Evolutionary conservation across 2,888 invertebrate genomes (phyloP), one percentile per base, ranked within the genome.

Genomic region (Andrena marginata): DNA sequence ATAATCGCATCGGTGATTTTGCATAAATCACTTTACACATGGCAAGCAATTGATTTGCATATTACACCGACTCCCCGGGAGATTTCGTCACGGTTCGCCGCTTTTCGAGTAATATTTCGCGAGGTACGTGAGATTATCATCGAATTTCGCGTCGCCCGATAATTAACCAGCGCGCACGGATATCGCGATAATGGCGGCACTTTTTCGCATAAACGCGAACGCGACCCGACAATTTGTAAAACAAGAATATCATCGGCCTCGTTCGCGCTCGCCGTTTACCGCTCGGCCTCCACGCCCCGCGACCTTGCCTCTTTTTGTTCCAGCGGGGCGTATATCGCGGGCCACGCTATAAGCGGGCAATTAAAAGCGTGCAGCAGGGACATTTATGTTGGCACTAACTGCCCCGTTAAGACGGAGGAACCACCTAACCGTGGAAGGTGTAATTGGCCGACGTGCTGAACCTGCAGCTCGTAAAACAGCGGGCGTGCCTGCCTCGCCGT

Each of bases 361-460:
- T 92, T 92, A 92, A 92, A 92, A 92, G 89, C 89, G 85, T 88
- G 86, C 90, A 80, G 84, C 88, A 80, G 87, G 86, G 92, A 93
- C 92, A 93, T 93, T 93, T 92, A 92, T 91, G 92, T 90, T 88
- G 89, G 88, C 90, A 90, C 90, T 93, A 92, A 93, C 92, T 91
- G 92, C 88, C 93, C 56, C 91, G 89, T 93, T 92, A 92, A 93
- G 91, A 91, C 90, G 88, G 76, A 89, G 89, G 89, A 91, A 89
- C 90, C 90, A 88, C 90, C 90, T 91, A 90, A 91, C 89, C 89
- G 90, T 90, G 91, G 89, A 91, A 91, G 91, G 89, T 92, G 92
- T 93, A 93, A 93, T 93, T 93, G 93, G 91, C 87, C 89, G 88
- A 89, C 91, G 90, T 90, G 92, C 91, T 89, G 90, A 91, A 92